These are phyloP conservation scores for Theodoxus fluviatilis DNA, from an alignment of 2,888 invertebrate species.

Conservation along the genomic window DNA sequence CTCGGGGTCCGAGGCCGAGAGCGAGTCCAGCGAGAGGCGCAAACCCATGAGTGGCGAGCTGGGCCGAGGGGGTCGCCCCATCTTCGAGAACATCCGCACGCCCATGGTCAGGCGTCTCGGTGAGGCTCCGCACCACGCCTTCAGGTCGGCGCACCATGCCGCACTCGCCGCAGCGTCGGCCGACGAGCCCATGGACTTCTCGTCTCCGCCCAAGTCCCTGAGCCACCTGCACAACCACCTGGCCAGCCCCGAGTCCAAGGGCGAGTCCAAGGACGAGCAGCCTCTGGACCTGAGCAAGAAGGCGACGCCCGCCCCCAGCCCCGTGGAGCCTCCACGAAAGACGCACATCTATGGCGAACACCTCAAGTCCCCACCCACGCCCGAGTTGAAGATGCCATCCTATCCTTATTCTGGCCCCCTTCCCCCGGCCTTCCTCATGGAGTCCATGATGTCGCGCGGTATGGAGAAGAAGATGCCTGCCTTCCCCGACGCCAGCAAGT, in stretches of 20 bases:
- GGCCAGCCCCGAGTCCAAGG: background rate
- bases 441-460: slow-evolving; percentile 48
- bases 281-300: slow-evolving; percentile 40
- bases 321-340: slow-evolving; percentile 49
- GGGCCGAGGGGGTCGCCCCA: too few relatives aligned
- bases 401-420: too few relatives aligned
- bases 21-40: slow-evolving; percentile 37
- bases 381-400: slow-evolving; percentile 30
- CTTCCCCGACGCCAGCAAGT: slow-evolving; percentile 45
- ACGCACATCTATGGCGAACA: slow-evolving; percentile 59
- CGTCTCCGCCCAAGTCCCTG: slow-evolving; percentile 22
- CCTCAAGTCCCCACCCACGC: slow-evolving; percentile 34
- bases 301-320: slow-evolving; percentile 25
- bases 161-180: background rate
- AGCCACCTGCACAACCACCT: slow-evolving; percentile 22
- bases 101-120: background rate
- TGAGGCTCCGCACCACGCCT: slow-evolving; percentile 5
- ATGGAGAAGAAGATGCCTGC: slow-evolving; percentile 53
- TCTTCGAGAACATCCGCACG: too few relatives aligned
- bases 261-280: slow-evolving; percentile 31
- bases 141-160: background rate
- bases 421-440: slow-evolving; percentile 40
- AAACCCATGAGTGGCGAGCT: slow-evolving; percentile 24
- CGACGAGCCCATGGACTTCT: slow-evolving; percentile 24
- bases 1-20: slow-evolving; percentile 50